phyloP scores from a whole-genome alignment of 2,888 invertebrate species.

The Epinotia brunnichana region DNA sequence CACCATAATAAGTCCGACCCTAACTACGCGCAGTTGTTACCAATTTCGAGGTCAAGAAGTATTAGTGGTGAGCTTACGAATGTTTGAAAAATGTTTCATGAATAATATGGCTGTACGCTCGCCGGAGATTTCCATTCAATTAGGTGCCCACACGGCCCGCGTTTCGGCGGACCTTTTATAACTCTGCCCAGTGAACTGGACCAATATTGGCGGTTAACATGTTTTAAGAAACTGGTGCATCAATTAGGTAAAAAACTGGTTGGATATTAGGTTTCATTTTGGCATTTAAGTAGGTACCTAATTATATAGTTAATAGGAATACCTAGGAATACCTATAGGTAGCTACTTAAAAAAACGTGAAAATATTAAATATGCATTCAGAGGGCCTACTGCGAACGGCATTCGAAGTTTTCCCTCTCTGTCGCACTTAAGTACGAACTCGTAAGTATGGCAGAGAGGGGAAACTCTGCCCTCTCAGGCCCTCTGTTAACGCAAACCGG shows the following conservation, averaged over 20 bases:
- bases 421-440: too few relatives aligned
- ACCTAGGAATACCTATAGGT: too few relatives aligned
- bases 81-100: background rate
- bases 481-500: too few relatives aligned
- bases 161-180: slow-evolving; percentile 44
- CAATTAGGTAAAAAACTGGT: background rate
- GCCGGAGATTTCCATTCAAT: slow-evolving; percentile 47
- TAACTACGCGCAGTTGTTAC: background rate
- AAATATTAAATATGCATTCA: too few relatives aligned
- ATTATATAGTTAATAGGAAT: too few relatives aligned
- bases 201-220: slow-evolving; percentile 29
- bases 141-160: slow-evolving; percentile 44
- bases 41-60: background rate
- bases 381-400: too few relatives aligned
- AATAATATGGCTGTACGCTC: slow-evolving; percentile 2
- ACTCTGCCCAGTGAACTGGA: slow-evolving; percentile 43
- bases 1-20: background rate
- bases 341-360: too few relatives aligned
- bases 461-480: too few relatives aligned
- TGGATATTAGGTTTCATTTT: background rate
- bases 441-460: too few relatives aligned
- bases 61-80: background rate
- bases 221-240: slow-evolving; percentile 5
- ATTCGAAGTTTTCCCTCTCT: too few relatives aligned
- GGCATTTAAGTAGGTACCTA: too few relatives aligned